Evolutionary conservation across 1,140 invertebrate species (phyloP).

Genomic region (Eumeta japonica): DNA sequence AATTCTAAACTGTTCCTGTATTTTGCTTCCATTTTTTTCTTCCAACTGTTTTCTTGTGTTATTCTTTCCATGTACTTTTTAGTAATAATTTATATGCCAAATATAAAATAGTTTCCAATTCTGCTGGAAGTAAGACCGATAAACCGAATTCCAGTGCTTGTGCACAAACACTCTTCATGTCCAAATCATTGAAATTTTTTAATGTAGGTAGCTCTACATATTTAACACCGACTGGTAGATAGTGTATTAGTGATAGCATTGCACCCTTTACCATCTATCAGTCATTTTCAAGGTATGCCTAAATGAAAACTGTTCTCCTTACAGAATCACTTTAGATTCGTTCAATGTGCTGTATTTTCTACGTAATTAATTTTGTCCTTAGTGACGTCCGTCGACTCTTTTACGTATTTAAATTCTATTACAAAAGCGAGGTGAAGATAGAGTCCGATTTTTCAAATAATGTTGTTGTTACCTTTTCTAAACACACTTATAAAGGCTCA

Average conservation of each 20-base stretch:
- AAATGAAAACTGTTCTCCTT: too few relatives aligned
- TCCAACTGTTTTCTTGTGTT: conserved; percentile 6
- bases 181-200: conserved; percentile 19
- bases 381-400: too few relatives aligned
- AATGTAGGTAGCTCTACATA: conserved; percentile 20
- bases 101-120: conserved; percentile 17
- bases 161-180: conserved; percentile 8
- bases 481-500: too few relatives aligned
- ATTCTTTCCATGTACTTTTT: conserved; percentile 15
- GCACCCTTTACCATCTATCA: conserved; percentile 22
- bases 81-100: conserved; percentile 16
- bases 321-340: too few relatives aligned
- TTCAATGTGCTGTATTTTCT: too few relatives aligned
- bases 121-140: too few relatives aligned
- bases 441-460: too few relatives aligned
- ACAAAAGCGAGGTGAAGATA: too few relatives aligned
- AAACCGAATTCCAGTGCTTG: conserved; percentile 17
- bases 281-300: conserved; percentile 15
- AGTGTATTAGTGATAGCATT: conserved; percentile 17
- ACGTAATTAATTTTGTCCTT: too few relatives aligned
- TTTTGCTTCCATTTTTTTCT: conserved; percentile 8
- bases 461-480: too few relatives aligned
- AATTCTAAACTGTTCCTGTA: conserved; percentile 13
- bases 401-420: too few relatives aligned
- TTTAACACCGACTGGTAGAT: conserved; percentile 14